These are phyloP conservation scores for Diachrysia chrysitis DNA, from an alignment of 2,888 invertebrate genomes.

Conservation along the genomic window DNA sequence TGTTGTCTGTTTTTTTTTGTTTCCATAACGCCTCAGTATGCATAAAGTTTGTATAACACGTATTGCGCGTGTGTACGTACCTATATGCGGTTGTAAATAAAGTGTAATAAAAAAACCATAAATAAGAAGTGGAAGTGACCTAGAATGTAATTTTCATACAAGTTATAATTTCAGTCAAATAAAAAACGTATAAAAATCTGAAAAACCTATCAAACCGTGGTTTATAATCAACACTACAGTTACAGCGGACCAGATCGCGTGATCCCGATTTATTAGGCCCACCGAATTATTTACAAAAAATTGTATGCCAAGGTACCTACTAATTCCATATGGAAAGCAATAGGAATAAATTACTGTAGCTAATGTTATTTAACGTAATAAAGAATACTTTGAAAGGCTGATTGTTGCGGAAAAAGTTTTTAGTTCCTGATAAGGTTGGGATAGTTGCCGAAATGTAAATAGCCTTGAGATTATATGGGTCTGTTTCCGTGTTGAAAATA, in stretches of 20 bases:
- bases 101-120: neutral
- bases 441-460: conserved; percentile 52
- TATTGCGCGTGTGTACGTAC: too few relatives aligned
- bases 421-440: conserved; percentile 49
- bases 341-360: conserved; percentile 68
- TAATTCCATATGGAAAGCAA: conserved; percentile 68
- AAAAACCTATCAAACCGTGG: conserved; percentile 49
- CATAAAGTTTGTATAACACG: neutral
- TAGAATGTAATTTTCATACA: neutral
- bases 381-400: conserved; percentile 56
- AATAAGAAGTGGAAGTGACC: neutral
- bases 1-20: too few relatives aligned
- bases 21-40: neutral
- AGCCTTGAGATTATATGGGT: conserved; percentile 30
- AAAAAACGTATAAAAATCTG: conserved; percentile 31
- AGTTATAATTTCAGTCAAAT: conserved; percentile 4
- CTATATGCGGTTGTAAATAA: neutral
- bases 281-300: conserved; percentile 61
- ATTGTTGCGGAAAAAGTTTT: conserved; percentile 56
- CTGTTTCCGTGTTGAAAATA: conserved; percentile 45
- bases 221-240: conserved; percentile 45
- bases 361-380: conserved; percentile 66
- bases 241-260: conserved; percentile 52
- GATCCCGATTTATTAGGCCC: conserved; percentile 63
- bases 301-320: conserved; percentile 61